Percentiles rank a stretch among this genome's conserved stretches.
phyloP scores from a whole-genome alignment of 1,140 invertebrate species.

The Zeugodacus cucurbitae region DNA sequence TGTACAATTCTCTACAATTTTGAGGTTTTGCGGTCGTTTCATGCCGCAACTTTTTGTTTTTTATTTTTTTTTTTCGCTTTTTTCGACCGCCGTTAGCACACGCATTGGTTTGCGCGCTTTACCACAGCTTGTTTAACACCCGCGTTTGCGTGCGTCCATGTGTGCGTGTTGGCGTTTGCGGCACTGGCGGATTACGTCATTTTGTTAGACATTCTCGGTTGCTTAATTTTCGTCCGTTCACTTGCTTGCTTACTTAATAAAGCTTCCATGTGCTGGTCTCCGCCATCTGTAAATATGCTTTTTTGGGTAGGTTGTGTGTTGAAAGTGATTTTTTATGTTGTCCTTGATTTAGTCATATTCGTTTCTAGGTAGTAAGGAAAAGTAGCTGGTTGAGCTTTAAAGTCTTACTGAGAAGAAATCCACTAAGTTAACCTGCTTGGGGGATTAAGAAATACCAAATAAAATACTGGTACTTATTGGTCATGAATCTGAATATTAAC shows the following conservation, averaged over 20 bases:
- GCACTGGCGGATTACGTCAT: conserved; percentile 33
- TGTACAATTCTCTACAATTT: not conserved
- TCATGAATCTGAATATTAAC: no score
- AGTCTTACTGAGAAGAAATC: no score
- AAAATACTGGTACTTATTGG: no score
- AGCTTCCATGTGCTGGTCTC: not conserved
- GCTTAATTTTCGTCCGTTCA: not conserved
- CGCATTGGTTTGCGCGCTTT: not conserved
- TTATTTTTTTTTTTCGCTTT: not conserved
- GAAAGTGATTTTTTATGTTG: not conserved
- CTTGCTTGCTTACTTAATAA: not conserved
- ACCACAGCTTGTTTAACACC: conserved; percentile 4
- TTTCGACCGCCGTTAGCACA: not conserved
- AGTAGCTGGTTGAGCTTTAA: no score
- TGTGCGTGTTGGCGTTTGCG: not conserved
- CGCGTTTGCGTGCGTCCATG: not conserved
- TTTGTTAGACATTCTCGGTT: conserved; percentile 5
- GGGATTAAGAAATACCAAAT: no score
- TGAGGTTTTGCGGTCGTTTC: conserved; percentile 22
- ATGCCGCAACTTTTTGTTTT: conserved; percentile 10
- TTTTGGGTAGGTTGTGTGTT: not conserved
- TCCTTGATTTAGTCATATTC: not conserved
- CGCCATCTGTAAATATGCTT: not conserved
- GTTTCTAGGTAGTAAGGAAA: no score
- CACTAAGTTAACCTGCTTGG: no score